These are phyloP conservation scores for Bettongia penicillata DNA, from an alignment of 2,113 vertebrate species.

Conservation along the genomic window DNA sequence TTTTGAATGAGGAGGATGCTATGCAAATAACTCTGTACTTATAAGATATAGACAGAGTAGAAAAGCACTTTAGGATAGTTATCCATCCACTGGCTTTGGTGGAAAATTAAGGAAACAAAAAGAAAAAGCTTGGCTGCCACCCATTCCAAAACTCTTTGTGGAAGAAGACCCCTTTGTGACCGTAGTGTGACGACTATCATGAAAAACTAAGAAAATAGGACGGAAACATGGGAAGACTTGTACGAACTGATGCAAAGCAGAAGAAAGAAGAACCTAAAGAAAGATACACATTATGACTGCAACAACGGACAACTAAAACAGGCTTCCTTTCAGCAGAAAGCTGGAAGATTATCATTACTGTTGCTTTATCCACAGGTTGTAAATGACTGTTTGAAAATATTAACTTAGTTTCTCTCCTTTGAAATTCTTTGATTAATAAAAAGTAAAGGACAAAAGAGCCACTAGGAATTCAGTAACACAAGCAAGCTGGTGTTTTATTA, in stretches of 20 bases:
- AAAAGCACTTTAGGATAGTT: neutral
- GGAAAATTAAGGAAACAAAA: neutral
- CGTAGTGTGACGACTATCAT: neutral
- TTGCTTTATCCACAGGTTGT: neutral
- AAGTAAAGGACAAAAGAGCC: neutral
- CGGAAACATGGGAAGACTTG: neutral
- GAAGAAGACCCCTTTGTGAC: neutral
- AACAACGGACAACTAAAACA: neutral
- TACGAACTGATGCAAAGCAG: neutral
- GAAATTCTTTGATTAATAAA: neutral
- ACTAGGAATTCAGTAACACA: neutral
- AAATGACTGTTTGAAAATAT: neutral
- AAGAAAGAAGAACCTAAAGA: neutral
- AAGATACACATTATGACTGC: neutral
- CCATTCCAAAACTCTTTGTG: neutral
- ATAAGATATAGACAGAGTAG: neutral
- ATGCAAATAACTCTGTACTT: neutral
- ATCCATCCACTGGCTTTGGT: neutral
- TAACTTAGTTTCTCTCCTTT: neutral
- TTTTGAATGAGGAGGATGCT: neutral
- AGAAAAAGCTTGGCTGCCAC: neutral
- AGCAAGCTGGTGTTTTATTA: neutral
- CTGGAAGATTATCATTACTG: neutral
- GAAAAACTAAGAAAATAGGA: neutral
- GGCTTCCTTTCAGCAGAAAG: neutral